These are phyloP conservation scores for Aphaenogaster ashmeadi DNA, from an alignment of 1,140 invertebrate genomes.

Conservation along the genomic window DNA sequence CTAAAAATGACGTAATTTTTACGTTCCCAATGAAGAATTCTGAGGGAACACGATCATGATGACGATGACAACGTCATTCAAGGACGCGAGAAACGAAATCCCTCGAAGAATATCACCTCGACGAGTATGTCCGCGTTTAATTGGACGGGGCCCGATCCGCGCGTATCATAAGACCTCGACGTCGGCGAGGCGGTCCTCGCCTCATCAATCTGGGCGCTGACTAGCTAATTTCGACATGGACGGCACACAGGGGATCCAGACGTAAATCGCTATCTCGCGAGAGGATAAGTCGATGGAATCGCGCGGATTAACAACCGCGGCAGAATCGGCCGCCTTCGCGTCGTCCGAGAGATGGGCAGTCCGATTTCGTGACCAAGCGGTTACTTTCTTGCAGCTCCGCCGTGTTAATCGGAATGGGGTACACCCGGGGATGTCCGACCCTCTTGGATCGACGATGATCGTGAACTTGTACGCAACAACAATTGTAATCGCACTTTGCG, in stretches of 20 bases:
- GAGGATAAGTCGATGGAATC: slow-evolving; percentile 61
- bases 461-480: background rate
- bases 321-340: slow-evolving; percentile 47
- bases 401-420: slow-evolving; percentile 26
- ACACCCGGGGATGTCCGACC: background rate
- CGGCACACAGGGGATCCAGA: slow-evolving; percentile 38
- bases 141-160: slow-evolving; percentile 45
- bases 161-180: slow-evolving; percentile 50
- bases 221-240: slow-evolving; percentile 64
- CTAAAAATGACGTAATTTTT: slow-evolving; percentile 9
- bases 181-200: slow-evolving; percentile 51
- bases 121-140: slow-evolving; percentile 57
- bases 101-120: slow-evolving; percentile 56
- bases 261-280: slow-evolving; percentile 55
- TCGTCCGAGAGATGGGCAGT: slow-evolving; percentile 46
- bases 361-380: slow-evolving; percentile 60
- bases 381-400: slow-evolving; percentile 52
- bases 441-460: slow-evolving; percentile 32
- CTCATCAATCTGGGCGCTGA: slow-evolving; percentile 66
- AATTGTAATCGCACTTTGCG: background rate
- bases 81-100: slow-evolving; percentile 58
- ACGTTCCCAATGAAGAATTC: background rate
- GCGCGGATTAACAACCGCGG: slow-evolving; percentile 54
- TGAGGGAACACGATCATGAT: slow-evolving; percentile 24
- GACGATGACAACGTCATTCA: slow-evolving; percentile 41